Conservation (phyloP, 92 coral and sea anemone genomes). For the Siderastrea siderea region DNA sequence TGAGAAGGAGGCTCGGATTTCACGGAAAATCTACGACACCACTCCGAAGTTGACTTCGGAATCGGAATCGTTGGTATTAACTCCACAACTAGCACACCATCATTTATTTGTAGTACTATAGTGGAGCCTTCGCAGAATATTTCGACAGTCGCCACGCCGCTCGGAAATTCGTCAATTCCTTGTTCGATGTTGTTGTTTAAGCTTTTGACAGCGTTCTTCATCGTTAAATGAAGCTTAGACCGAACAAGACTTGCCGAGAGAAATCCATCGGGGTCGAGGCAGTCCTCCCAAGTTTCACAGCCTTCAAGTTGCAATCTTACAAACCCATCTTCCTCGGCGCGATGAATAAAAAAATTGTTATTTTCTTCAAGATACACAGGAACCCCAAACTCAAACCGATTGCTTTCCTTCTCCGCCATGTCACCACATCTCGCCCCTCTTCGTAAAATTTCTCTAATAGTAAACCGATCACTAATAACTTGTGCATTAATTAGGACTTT, state of each 20-base stretch:
- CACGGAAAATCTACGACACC: slow-evolving; percentile 70
- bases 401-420: slow-evolving; percentile 67
- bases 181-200: slow-evolving; percentile 64
- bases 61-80: slow-evolving; percentile 86
- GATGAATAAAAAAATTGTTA: slow-evolving; percentile 58
- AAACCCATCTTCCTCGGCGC: slow-evolving; percentile 86
- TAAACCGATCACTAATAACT: slow-evolving; percentile 76
- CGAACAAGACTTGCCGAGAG: slow-evolving; percentile 90
- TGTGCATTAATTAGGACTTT: slow-evolving; percentile 81
- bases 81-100: slow-evolving; percentile 78
- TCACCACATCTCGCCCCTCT: slow-evolving; percentile 64
- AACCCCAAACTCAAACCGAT: slow-evolving; percentile 85
- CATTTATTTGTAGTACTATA: slow-evolving; percentile 82
- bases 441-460: slow-evolving; percentile 63
- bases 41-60: slow-evolving; percentile 65
- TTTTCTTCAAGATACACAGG: slow-evolving; percentile 78
- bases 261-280: slow-evolving; percentile 83
- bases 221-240: slow-evolving; percentile 84
- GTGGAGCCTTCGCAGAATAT: slow-evolving; percentile 87
- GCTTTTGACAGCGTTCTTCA: slow-evolving; percentile 73
- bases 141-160: slow-evolving; percentile 64
- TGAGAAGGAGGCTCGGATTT: slow-evolving; percentile 80
- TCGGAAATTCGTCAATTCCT: slow-evolving; percentile 74
- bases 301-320: slow-evolving; percentile 73
- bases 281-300: slow-evolving; percentile 73